Percentiles rank a stretch among this genome's conserved stretches.
Conservation (phyloP, 1,140 invertebrate species). For the Apis laboriosa region DNA sequence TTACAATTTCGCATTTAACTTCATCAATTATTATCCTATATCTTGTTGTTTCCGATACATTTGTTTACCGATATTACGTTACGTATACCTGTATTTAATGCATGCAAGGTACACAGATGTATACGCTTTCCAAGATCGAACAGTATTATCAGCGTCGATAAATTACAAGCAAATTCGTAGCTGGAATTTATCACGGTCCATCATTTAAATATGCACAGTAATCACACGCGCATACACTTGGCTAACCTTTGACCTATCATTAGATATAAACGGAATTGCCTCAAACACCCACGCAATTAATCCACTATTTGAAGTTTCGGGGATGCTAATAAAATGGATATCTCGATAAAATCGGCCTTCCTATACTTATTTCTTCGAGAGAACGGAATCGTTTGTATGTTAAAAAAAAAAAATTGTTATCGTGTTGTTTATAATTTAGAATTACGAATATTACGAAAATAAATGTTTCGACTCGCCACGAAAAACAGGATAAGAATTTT, state of each 20-base stretch:
- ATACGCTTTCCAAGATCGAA: too few relatives aligned
- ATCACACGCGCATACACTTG: slow-evolving; percentile 8
- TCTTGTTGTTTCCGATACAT: too few relatives aligned
- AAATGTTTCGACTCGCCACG: background rate
- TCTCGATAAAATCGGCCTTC: background rate
- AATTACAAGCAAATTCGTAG: slow-evolving; percentile 15
- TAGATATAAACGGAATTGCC: slow-evolving; percentile 16
- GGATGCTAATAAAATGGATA: background rate
- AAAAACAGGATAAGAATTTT: too few relatives aligned
- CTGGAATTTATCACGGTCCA: slow-evolving; percentile 3
- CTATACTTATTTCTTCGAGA: background rate
- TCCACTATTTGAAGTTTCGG: slow-evolving; percentile 20
- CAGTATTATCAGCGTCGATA: background rate
- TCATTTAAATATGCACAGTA: background rate
- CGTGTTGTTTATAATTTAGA: background rate
- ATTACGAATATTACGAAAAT: too few relatives aligned
- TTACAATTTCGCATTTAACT: too few relatives aligned
- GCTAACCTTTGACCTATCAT: slow-evolving; percentile 26
- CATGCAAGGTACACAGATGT: too few relatives aligned
- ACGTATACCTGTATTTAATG: too few relatives aligned
- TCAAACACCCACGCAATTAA: slow-evolving; percentile 22
- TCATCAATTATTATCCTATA: too few relatives aligned
- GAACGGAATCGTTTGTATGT: background rate
- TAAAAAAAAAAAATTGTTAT: too few relatives aligned
- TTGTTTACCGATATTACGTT: too few relatives aligned